Conservation (phyloP, 2,888 invertebrate genomes). For the Pyrgus malvae region DNA sequence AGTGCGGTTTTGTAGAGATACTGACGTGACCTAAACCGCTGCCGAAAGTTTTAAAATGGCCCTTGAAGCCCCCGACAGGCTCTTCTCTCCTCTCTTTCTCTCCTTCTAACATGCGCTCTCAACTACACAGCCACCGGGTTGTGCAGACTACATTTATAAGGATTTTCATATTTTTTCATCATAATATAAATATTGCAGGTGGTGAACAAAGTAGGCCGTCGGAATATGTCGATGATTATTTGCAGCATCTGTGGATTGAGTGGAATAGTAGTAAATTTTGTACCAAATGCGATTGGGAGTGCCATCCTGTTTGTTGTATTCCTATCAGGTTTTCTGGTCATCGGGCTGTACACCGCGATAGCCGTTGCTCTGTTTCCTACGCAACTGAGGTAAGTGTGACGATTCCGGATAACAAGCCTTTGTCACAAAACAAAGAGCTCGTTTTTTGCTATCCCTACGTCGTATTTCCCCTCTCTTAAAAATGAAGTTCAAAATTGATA, state of each 20-base stretch:
- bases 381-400: neutral
- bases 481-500: too few species aligned
- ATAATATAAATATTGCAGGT: too few species aligned
- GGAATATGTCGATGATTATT: neutral
- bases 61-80: too few species aligned
- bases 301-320: constrained; percentile 1
- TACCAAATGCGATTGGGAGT: constrained; percentile 1
- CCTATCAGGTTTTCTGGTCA: neutral
- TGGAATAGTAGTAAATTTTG: neutral
- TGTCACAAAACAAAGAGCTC: too few species aligned
- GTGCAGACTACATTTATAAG: neutral
- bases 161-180: too few species aligned
- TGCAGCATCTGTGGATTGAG: neutral
- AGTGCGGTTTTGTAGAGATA: too few species aligned
- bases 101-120: neutral
- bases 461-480: too few species aligned
- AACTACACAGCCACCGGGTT: neutral
- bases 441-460: too few species aligned
- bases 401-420: neutral
- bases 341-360: constrained; percentile 4
- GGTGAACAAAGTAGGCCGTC: neutral
- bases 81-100: too few species aligned
- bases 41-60: too few species aligned
- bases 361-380: neutral
- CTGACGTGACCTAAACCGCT: too few species aligned